These are phyloP conservation scores for Decapterus maruadsi DNA, from an alignment of 2,797 vertebrate species.

Conservation along the genomic window DNA sequence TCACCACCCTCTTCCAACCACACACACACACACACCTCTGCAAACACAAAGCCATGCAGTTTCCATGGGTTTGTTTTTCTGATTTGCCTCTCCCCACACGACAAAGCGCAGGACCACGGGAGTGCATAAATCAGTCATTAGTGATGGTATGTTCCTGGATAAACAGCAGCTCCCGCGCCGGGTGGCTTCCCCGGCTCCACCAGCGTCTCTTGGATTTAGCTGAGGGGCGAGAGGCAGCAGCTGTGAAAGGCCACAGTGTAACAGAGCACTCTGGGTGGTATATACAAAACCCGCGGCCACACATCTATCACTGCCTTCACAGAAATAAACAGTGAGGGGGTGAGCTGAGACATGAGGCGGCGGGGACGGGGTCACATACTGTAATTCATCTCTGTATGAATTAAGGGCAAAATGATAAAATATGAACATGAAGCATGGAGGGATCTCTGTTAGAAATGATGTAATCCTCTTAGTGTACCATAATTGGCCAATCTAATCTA, in stretches of 20 bases:
- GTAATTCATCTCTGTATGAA: neutral
- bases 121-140: constrained; percentile 62
- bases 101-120: constrained; percentile 24
- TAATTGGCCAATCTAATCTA: constrained; percentile 14
- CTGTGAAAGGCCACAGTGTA: constrained; percentile 58
- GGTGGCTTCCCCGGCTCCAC: constrained; percentile 24
- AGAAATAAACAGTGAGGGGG: neutral
- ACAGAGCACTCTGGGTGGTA: constrained; percentile 44
- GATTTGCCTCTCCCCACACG: constrained; percentile 34
- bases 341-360: neutral
- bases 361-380: neutral
- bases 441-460: neutral
- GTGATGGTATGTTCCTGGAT: constrained; percentile 55
- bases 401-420: neutral
- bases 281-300: constrained; percentile 6
- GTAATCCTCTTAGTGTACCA: constrained; percentile 12
- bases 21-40: constrained; percentile 13
- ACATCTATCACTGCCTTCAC: constrained; percentile 50
- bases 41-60: constrained; percentile 27
- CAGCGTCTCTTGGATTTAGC: constrained; percentile 46
- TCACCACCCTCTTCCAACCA: constrained; percentile 17
- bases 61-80: constrained; percentile 28
- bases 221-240: constrained; percentile 57
- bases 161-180: constrained; percentile 50
- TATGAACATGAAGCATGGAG: neutral